Evolutionary conservation across 2,113 vertebrate species (phyloP).

Genomic region (Vicugna pacos): DNA sequence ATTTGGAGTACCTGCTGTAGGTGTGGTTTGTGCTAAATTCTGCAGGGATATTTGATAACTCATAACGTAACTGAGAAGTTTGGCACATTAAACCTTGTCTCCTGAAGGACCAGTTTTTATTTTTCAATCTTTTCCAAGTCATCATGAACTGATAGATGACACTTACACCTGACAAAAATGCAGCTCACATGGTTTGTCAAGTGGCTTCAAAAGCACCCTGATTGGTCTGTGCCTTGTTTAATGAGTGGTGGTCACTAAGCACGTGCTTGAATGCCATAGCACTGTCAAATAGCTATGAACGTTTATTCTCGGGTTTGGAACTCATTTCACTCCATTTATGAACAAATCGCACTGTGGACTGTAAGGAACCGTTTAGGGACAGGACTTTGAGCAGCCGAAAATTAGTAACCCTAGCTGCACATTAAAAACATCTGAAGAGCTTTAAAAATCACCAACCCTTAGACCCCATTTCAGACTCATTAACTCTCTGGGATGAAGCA

Average conservation of each 20-base stretch:
- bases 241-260: not conserved
- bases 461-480: not conserved
- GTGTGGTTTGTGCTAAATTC: not conserved
- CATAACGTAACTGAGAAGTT: not conserved
- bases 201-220: not conserved
- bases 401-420: not conserved
- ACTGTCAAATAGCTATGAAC: not conserved
- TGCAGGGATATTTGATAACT: not conserved
- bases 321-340: not conserved
- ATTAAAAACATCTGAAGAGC: not conserved
- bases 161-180: not conserved
- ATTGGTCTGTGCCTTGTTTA: not conserved
- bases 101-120: not conserved
- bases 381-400: not conserved
- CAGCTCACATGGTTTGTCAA: not conserved
- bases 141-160: not conserved
- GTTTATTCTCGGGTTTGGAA: not conserved
- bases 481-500: not conserved
- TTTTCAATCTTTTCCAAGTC: not conserved
- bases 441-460: not conserved
- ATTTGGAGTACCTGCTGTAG: not conserved
- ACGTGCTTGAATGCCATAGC: not conserved
- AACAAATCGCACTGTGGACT: not conserved
- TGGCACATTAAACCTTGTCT: not conserved
- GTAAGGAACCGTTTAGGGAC: not conserved